Conservation (phyloP, 2,888 invertebrate species). For the Phalangium opilio region DNA sequence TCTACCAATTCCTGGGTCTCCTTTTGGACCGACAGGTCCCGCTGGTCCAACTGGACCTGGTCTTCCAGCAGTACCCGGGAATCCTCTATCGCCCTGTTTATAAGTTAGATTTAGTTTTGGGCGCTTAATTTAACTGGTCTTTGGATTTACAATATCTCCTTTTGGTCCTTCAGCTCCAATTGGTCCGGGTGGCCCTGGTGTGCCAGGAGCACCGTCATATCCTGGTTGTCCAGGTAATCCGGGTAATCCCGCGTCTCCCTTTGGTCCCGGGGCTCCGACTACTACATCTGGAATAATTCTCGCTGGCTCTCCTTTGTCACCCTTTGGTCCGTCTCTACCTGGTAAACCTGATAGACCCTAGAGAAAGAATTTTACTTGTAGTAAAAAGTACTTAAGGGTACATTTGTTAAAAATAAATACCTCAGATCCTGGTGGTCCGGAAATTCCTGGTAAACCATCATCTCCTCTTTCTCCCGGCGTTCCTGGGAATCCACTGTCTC, state of each 20-base stretch:
- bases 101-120: not conserved
- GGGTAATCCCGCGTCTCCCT: constrained; percentile 16
- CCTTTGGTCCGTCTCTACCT: constrained; percentile 21
- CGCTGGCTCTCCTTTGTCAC: constrained; percentile 37
- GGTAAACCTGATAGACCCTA: constrained; percentile 17
- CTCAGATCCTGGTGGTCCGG: constrained; percentile 15
- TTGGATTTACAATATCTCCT: constrained; percentile 18
- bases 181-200: constrained; percentile 16
- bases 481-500: constrained; percentile 12
- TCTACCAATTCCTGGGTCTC: constrained; percentile 16
- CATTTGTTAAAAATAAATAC: constrained; percentile 4
- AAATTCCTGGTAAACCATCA: constrained; percentile 17
- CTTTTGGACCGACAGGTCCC: constrained; percentile 33
- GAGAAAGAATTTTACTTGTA: not conserved
- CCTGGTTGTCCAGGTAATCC: constrained; percentile 18
- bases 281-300: constrained; percentile 14
- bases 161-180: constrained; percentile 15
- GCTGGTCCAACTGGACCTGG: constrained; percentile 46
- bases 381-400: not conserved
- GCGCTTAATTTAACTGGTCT: not conserved
- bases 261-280: constrained; percentile 13
- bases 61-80: constrained; percentile 30
- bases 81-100: constrained; percentile 16
- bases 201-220: constrained; percentile 19
- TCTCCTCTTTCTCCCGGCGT: constrained; percentile 17